Evolutionary conservation across 2,113 vertebrate genomes (phyloP), one percentile per base, ranked within the genome.

Genomic region (Poecilia latipinna): DNA sequence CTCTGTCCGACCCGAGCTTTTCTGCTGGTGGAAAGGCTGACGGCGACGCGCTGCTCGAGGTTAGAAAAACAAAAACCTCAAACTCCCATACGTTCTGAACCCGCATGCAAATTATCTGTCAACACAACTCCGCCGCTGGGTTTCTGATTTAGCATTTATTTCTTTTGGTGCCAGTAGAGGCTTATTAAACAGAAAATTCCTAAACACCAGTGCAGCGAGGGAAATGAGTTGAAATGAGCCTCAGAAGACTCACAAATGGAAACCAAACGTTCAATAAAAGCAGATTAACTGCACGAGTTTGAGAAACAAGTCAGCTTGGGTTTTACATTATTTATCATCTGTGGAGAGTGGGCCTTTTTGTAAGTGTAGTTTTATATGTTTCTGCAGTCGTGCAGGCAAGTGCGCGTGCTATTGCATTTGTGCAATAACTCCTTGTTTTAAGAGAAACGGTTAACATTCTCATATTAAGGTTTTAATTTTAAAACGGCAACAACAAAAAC

Each of bases 1-100:
- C 84, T 29, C 77, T 95, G 70, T 89, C 77, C 4, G 44, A 42
- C 60, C 42, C 68, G 1, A 78, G 44, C 7, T 1, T 15, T 1
- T 6, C 74, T 54, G 57, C 28, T 13, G 75, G 33, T 61, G 62
- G 12, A 24, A 82, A 64, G 12, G 13, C 57, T 29, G 54, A 83
- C 32, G 94, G 93, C 87, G 88, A 92, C 1, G 32, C 17, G 0
- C 79, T 94, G 39, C 88, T 95, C 68, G 60, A 94, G 93, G 94
- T 95, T 64, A 84, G 77, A 32, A 32, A 80, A 82, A 51, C 39
- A 32, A 12, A 82, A 77, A 74, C 57, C 68, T 78, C 24, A 66
- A 62, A 78, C 61, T 57, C 8, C 77, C 17, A 57, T 32, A 32
- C n/a, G 65, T 15, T 51, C 65, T 31, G 12, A 75, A 17, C 24